These are phyloP conservation scores for Drosophila nr. fundita DNA, from an alignment of 2,888 invertebrate species.

Conservation along the genomic window DNA sequence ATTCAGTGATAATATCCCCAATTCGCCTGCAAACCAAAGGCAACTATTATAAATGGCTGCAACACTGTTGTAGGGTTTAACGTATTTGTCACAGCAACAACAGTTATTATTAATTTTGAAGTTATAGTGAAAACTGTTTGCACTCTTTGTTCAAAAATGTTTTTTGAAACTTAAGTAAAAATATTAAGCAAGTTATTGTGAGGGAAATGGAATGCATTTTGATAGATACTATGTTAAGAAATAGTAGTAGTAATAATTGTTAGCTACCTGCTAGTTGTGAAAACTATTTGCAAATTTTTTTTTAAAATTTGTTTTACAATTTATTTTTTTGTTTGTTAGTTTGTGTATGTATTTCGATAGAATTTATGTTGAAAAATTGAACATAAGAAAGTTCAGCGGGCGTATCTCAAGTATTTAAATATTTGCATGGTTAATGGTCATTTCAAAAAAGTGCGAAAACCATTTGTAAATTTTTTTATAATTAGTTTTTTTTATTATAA, in stretches of 20 bases:
- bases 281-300: neutral
- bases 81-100: constrained; percentile 6
- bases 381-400: neutral
- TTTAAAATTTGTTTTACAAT: neutral
- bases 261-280: neutral
- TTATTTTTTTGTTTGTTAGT: neutral
- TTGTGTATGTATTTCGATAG: neutral
- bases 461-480: neutral
- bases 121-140: neutral
- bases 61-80: neutral
- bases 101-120: neutral
- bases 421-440: neutral
- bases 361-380: neutral
- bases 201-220: neutral
- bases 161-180: too few species aligned
- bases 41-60: constrained; percentile 24
- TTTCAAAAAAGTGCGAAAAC: neutral
- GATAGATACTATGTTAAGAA: neutral
- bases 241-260: neutral
- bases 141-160: too few species aligned
- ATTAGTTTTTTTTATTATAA: too few species aligned
- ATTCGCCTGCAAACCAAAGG: constrained; percentile 44
- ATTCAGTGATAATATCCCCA: constrained; percentile 66
- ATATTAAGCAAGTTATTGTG: neutral
- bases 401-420: neutral